Base-by-base conservation (phyloP, 2,113 vertebrate genomes). In the Anarrhichthys ocellatus region DNA sequence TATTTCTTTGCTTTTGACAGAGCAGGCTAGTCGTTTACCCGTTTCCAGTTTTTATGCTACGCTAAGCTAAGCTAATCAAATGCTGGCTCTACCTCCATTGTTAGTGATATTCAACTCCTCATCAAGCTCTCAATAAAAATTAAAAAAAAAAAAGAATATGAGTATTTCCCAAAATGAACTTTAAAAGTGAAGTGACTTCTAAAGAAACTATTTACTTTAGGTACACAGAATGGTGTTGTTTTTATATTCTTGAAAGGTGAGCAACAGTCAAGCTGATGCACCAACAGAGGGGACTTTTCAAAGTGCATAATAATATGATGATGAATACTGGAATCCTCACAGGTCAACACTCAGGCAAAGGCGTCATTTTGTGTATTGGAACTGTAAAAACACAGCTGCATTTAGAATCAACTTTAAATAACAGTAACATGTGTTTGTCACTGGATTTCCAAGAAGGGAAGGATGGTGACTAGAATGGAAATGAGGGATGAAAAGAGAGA, bases 361-460 rank as follows among this genome's bases (percentile, higher is more conserved):
- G n/a, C 1, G 6, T n/a, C 34, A 67, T 46, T 52, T 42, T 63
- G 34, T 69, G 48, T 71, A 56, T 76, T 48, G 76, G 8, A 59
- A 27, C 48, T 14, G 8, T 10, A 69, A 85, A 66, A 62, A 79
- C 36, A 59, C 58, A 78, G 54, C 38, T 64, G 18, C 27, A 27
- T 48, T 70, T 73, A 42, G 36, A 48, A 78, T 52, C 5, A 50
- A 24, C 61, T 4, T n/a, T 8, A 56, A 85, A 67, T 80, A 62
- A 48, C 64, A 80, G 63, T 61, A 63, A 89, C 22, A 42, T 58
- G 17, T 36, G 18, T 67, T 69, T 58, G 67, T 73, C 40, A 70
- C 59, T 46, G 27, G 38, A 48, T 0, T 86, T 87, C 63, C 78
- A 84, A 80, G 77, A 70, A 90, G 7, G 48, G 54, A 77, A 64